These are phyloP conservation scores for Antechinus flavipes DNA, from an alignment of 2,113 vertebrate genomes.

Conservation along the genomic window DNA sequence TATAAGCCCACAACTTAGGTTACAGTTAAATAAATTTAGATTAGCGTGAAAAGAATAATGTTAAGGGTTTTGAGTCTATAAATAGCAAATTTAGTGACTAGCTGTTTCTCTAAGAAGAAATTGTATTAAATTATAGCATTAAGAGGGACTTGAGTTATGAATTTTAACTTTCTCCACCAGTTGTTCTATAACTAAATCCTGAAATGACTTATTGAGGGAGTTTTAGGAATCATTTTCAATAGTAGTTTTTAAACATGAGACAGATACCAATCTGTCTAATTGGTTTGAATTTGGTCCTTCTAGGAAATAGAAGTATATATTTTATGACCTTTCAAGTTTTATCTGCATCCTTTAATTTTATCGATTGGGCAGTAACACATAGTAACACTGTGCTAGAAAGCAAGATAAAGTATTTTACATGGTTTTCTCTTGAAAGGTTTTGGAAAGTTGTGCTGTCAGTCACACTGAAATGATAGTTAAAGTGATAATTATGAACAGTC, in stretches of 20 bases:
- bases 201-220: neutral
- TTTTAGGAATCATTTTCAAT: neutral
- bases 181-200: neutral
- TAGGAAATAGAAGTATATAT: neutral
- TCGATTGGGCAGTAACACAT: neutral
- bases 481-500: neutral
- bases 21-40: neutral
- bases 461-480: neutral
- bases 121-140: neutral
- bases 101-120: neutral
- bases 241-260: neutral
- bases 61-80: neutral
- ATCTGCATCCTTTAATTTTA: neutral
- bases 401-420: neutral
- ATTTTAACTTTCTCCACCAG: neutral
- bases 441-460: neutral
- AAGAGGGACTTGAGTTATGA: neutral
- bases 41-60: neutral
- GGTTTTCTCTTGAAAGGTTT: neutral
- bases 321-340: conserved; percentile 29
- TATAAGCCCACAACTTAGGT: neutral
- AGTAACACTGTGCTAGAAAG: neutral
- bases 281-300: neutral
- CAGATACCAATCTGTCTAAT: conserved; percentile 7
- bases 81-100: neutral